phyloP scores from a whole-genome alignment of 2,888 invertebrate genomes.

The Xylota segnis region DNA sequence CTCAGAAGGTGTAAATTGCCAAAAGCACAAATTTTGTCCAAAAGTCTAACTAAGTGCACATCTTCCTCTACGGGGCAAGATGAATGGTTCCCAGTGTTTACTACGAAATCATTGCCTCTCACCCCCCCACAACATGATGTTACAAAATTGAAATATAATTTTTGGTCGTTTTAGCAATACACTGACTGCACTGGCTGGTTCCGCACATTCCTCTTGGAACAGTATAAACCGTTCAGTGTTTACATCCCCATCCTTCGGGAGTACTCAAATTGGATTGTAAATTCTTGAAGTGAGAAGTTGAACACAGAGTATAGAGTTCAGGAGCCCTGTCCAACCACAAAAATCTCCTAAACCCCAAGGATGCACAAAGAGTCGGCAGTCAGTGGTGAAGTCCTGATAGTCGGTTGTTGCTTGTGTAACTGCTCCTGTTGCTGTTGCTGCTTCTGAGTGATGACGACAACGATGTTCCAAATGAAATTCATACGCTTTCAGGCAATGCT shows the following conservation, averaged over 20 bases:
- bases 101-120: constrained; percentile 19
- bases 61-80: constrained; percentile 37
- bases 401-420: constrained; percentile 10
- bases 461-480: constrained; percentile 70
- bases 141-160: constrained; percentile 76
- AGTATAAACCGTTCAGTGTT: constrained; percentile 61
- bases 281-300: constrained; percentile 76
- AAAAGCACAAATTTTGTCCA: constrained; percentile 79
- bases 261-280: constrained; percentile 74
- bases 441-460: constrained; percentile 69
- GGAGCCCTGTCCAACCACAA: constrained; percentile 64
- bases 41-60: constrained; percentile 76
- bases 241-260: constrained; percentile 59
- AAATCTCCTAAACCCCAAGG: constrained; percentile 68
- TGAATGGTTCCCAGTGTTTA: constrained; percentile 47
- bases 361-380: constrained; percentile 65
- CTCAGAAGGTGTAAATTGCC: constrained; percentile 79
- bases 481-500: constrained; percentile 78
- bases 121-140: constrained; percentile 45
- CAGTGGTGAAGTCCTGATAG: background rate
- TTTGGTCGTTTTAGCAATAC: constrained; percentile 68
- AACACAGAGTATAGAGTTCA: constrained; percentile 60
- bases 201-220: constrained; percentile 56
- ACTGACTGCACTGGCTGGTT: constrained; percentile 20
- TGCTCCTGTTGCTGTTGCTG: constrained; percentile 32